These are phyloP conservation scores for Pollenia amentaria DNA, from an alignment of 2,888 invertebrate species.

Conservation along the genomic window DNA sequence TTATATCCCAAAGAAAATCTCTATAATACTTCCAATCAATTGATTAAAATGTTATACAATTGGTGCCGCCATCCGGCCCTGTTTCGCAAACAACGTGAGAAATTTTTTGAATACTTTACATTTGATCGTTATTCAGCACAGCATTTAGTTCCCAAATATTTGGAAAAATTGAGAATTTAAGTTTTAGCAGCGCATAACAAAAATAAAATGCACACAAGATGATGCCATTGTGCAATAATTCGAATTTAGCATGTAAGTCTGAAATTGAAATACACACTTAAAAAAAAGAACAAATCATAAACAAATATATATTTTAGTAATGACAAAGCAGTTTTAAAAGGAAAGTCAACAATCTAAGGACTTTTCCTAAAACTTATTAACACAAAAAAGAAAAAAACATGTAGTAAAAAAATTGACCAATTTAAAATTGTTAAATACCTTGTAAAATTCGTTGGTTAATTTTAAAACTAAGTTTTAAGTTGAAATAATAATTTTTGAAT, in stretches of 20 bases:
- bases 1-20: constrained; percentile 88
- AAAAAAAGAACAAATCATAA: neutral
- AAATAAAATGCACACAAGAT: constrained; percentile 36
- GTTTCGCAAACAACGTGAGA: constrained; percentile 82
- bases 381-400: neutral
- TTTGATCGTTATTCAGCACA: constrained; percentile 84
- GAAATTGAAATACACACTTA: constrained; percentile 55
- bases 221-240: constrained; percentile 70
- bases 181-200: neutral
- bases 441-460: too few species aligned
- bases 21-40: constrained; percentile 86
- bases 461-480: too few species aligned
- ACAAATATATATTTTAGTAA: constrained; percentile 61
- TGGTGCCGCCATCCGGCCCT: constrained; percentile 85
- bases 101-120: constrained; percentile 82
- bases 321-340: constrained; percentile 10
- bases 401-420: too few species aligned
- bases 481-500: neutral
- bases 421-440: too few species aligned
- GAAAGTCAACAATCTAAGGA: neutral
- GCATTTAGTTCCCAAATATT: constrained; percentile 83
- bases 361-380: constrained; percentile 36
- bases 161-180: constrained; percentile 82
- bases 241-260: constrained; percentile 78
- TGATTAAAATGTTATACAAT: constrained; percentile 86